Evolutionary conservation across 2,113 vertebrate species (phyloP), one percentile per base, ranked within the genome.

Genomic region (Scopus umbretta): DNA sequence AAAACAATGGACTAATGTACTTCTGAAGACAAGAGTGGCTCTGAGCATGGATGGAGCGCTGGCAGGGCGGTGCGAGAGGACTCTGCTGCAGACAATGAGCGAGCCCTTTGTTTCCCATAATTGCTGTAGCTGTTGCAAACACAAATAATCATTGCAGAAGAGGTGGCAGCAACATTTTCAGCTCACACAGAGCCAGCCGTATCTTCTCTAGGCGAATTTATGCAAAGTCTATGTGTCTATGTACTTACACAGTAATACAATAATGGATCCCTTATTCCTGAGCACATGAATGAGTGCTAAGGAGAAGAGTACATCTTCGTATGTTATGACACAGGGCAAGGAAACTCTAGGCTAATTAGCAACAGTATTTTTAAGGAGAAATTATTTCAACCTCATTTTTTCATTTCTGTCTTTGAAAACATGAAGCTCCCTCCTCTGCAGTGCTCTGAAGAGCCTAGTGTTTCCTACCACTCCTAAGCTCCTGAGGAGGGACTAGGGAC

Each of bases 1-100:
- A 9, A 6, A 74, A 96, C 96, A 94, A 94, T 94, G 93, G 71
- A 88, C 84, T 96, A 47, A 96, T 95, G 90, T 58, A 30, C 53
- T 96, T 73, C 3, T n/a, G 85, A 6, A 23, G 90, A 96, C 92
- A 95, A 94, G 86, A 73, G 88, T 1, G 0, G 58, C 87, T 66
- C 86, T 96, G 88, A 94, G 78, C 1, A 1, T 18, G 80, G 82
- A 74, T 82, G 89, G 92, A 68, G 86, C 53, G 0, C 82, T 40
- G 66, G 80, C 42, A 16, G 47, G 49, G 61, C 9, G 1, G 21
- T 58, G 73, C 16, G 6, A 10, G 88, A 66, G 78, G 87, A 19
- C 26, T 12, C 55, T 3, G 11, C 74, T 47, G 53, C 67, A 7
- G 52, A 10, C 63, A 21, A 1, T 56, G 85, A 95, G 74, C 18